Evolutionary conservation across 2,888 invertebrate species (phyloP).

Genomic region (Hylaea fasciaria): DNA sequence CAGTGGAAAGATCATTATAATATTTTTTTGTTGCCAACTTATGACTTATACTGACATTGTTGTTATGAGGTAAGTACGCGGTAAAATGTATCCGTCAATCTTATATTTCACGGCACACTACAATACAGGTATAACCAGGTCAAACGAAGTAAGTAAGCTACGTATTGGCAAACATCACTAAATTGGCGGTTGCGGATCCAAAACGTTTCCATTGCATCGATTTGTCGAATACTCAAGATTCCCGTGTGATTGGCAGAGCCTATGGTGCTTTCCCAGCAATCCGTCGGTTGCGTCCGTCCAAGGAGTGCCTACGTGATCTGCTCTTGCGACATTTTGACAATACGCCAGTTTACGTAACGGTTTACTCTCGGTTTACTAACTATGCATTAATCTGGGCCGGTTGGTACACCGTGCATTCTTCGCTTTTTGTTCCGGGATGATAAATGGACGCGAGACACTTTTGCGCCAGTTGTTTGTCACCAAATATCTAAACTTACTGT

Average conservation of each 20-base stretch:
- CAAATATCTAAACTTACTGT: conserved; percentile 32
- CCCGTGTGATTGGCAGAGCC: conserved; percentile 61
- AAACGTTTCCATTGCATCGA: conserved; percentile 30
- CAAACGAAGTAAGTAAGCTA: conserved; percentile 11
- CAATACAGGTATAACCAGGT: not conserved
- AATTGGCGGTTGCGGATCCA: conserved; percentile 36
- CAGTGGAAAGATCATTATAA: no score
- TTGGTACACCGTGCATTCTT: conserved; percentile 43
- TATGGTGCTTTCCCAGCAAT: conserved; percentile 63
- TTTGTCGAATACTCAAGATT: conserved; percentile 52
- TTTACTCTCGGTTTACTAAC: conserved; percentile 41
- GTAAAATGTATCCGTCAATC: no score
- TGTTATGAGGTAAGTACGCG: no score
- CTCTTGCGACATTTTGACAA: conserved; percentile 79
- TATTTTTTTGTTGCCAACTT: no score
- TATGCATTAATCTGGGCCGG: conserved; percentile 26
- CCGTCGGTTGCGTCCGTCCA: conserved; percentile 59
- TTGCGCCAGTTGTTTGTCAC: conserved; percentile 37
- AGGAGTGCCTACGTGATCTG: conserved; percentile 66
- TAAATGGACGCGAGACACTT: conserved; percentile 43
- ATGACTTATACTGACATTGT: no score
- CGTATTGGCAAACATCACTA: conserved; percentile 11
- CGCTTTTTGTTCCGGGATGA: conserved; percentile 46
- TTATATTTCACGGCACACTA: no score
- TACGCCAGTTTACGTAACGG: conserved; percentile 67